Evolutionary conservation across 2,888 invertebrate species (phyloP).

Genomic region (Pardosa pseudoannulata): DNA sequence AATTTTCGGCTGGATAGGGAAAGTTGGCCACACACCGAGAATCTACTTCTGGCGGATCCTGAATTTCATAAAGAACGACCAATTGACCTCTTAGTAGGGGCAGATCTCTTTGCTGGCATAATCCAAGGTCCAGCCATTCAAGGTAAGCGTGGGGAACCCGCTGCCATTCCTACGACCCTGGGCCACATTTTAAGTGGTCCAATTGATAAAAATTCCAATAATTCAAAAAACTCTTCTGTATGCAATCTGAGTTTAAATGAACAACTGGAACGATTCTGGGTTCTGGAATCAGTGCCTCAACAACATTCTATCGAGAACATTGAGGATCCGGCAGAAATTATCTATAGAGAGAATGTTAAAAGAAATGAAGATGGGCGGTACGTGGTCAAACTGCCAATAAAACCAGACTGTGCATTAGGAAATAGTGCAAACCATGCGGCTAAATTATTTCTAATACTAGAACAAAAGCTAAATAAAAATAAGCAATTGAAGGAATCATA

Average conservation of each 20-base stretch:
- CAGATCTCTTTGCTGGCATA: neutral
- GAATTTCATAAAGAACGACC: neutral
- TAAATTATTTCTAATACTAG: neutral
- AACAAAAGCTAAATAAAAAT: neutral
- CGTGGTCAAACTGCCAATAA: neutral
- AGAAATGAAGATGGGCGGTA: neutral
- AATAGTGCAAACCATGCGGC: neutral
- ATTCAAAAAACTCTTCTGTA: neutral
- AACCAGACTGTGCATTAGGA: neutral
- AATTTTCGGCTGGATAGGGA: no score
- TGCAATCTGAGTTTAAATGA: neutral
- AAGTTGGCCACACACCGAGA: neutral
- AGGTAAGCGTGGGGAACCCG: neutral
- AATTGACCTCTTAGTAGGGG: neutral
- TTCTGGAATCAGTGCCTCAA: neutral
- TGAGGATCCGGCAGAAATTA: neutral
- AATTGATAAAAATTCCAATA: neutral
- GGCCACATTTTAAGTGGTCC: neutral
- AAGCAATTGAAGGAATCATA: neutral
- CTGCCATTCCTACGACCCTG: neutral
- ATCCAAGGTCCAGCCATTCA: no score
- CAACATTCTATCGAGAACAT: neutral
- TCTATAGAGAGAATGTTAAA: neutral
- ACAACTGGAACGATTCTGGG: neutral
- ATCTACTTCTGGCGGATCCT: neutral